Base-by-base conservation (phyloP, 2,888 invertebrate species). In the Lingula anatina region DNA sequence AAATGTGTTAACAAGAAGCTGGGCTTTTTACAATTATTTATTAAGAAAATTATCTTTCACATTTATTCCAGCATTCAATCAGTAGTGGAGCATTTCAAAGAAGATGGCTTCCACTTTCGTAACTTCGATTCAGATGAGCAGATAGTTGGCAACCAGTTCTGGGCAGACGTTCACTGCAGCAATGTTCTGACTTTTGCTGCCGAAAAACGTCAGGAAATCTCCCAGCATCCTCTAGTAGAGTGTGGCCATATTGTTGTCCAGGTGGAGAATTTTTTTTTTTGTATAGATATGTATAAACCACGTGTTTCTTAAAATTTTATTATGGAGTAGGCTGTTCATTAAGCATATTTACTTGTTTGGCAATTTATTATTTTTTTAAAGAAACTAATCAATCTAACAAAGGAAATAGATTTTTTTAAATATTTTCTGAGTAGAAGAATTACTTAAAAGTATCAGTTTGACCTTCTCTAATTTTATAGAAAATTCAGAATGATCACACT, bases 171-270 rank as follows among this genome's bases (percentile, higher is more conserved):
- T 2, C 68, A 72, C 52, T 75, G 74, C 51, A 44, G 54, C 7
- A 74, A 75, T 50, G 53, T 71, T 27, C 46, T 75, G 1, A 63
- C 64, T 44, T 71, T 75, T 47, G 61, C 72, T 12, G 53, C 61
- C 5, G 65, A 70, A n/a, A 54, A 58, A 47, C 45, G 64, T 38
- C 55, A 61, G 9, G 51, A 52, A 37, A 51, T 74, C 2, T 58
- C 61, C 31, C 54, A 65, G 36, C 64, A 64, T 53, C 45, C 51
- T 7, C 61, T 73, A 15, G 53, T 70, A 5, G 53, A 53, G n/a
- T 42, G 53, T 7, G 70, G 70, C 18, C 59, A 62, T 23, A 50
- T 74, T 12, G 65, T 73, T n/a, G 56, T 70, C 46, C 74, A 75
- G 74, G 75, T 73, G 50, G 21, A n/a, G 20, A 37, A n/a, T n/a